Conservation (phyloP, 2,888 invertebrate species). For the Drosophila maculinotata region DNA sequence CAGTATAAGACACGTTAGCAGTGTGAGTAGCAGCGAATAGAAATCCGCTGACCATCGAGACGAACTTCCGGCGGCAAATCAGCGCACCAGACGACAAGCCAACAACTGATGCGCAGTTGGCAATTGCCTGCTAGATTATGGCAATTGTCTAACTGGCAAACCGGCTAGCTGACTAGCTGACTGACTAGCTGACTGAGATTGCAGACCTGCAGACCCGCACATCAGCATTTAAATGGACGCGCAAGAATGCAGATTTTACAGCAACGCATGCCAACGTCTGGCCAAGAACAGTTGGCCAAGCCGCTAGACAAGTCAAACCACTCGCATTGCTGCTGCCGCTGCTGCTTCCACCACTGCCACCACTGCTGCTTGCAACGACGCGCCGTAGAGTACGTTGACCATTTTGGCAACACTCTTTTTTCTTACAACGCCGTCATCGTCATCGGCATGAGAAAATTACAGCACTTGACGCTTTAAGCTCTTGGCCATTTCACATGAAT, state of each 20-base stretch:
- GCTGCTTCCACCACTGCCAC: too few relatives aligned
- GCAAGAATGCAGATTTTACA: constrained; percentile 77
- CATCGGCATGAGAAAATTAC: constrained; percentile 73
- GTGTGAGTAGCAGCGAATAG: constrained; percentile 12
- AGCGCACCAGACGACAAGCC: constrained; percentile 68
- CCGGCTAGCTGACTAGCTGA: not conserved
- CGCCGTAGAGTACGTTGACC: constrained; percentile 71
- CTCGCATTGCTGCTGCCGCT: constrained; percentile 37
- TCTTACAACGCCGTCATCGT: constrained; percentile 28
- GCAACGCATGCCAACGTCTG: constrained; percentile 67
- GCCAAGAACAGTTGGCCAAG: constrained; percentile 55
- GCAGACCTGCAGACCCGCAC: constrained; percentile 36
- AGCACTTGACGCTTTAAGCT: constrained; percentile 55
- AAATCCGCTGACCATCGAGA: constrained; percentile 29
- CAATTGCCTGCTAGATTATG: constrained; percentile 18
- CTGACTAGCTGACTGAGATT: constrained; percentile 20
- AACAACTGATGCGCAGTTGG: constrained; percentile 69
- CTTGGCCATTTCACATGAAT: constrained; percentile 67
- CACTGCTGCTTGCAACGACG: constrained; percentile 14
- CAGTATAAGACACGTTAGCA: constrained; percentile 52
- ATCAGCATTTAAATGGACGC: constrained; percentile 68
- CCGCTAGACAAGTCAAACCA: constrained; percentile 74
- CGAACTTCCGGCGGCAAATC: constrained; percentile 79
- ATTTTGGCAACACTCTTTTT: constrained; percentile 66
- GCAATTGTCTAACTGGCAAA: constrained; percentile 15